Base-by-base conservation (phyloP, 2,888 invertebrate species). In the Rhimphoctona megacephalus region DNA sequence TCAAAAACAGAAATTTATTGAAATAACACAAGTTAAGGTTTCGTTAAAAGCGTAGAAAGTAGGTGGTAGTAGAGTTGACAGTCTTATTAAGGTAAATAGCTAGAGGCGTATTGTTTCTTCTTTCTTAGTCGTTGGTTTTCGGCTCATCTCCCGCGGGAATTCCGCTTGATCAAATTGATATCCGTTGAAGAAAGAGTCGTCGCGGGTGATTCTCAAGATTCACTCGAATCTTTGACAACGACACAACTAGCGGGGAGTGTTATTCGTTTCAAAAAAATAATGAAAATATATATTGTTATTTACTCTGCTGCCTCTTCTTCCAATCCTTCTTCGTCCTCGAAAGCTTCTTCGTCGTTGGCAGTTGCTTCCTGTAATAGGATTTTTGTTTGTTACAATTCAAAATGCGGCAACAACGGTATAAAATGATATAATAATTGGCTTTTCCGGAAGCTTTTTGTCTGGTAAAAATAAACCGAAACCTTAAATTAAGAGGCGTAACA, bases 271-370 rank as follows among this genome's bases (percentile, higher is more conserved):
- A 30, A 61, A 30, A 61, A 61, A 30, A 61, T 61, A 61, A 61
- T 30, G 17, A 30, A 61, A 61, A 61, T 61, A 61, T 30, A 17
- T 7, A 14, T 61, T 30, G 61, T 61, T 61, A 1, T 61, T 87
- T 88, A 88, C 70, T 85, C 87, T 17, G 78, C 88, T 33, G 77
- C 83, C 52, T 89, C 89, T 66, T 89, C 89, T 52, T 88, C 89
- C 78, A 87, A 69, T n/a, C 81, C 84, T 30, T 88, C 86, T 39
- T 89, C 89, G 49, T 89, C 89, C 49, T 89, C 89, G 61, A 87
- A 89, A 19, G 81, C 81, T 77, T 89, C 89, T 69, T 89, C 89
- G 57, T 89, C 89, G 30, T 89, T 88, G 36, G 89, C 89, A 4
- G 89, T 88, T 30, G 89, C 89, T 78, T 89, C 89, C 89, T 89